These are phyloP conservation scores for Rhyacophila brunnea DNA, from an alignment of 1,140 invertebrate species.

Conservation along the genomic window DNA sequence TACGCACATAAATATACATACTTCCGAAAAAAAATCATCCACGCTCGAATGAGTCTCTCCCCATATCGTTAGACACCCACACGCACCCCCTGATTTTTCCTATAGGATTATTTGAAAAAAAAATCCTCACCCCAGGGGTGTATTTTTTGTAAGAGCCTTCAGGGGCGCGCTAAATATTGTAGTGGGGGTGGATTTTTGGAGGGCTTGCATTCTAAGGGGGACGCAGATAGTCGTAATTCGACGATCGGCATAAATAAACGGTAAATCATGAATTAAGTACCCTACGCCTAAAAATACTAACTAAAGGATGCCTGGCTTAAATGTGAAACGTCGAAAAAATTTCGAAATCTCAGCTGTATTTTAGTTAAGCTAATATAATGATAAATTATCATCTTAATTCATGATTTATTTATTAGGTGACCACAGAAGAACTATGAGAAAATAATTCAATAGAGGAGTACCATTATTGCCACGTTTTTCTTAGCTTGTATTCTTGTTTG, in stretches of 20 bases:
- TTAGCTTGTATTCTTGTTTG: no score
- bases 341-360: not conserved
- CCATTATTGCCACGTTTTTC: no score
- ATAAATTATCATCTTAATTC: no score
- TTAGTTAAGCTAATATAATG: no score
- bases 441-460: no score
- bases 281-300: constrained; percentile 14
- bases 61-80: constrained; percentile 6
- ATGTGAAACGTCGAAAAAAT: not conserved
- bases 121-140: constrained; percentile 20
- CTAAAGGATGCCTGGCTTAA: no score
- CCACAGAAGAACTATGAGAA: no score
- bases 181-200: constrained; percentile 6
- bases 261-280: constrained; percentile 35
- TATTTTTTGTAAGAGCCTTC: constrained; percentile 15
- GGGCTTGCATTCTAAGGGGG: not conserved
- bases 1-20: not conserved
- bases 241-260: constrained; percentile 33
- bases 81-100: constrained; percentile 20
- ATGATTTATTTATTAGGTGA: no score
- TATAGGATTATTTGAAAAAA: constrained; percentile 29
- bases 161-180: constrained; percentile 26
- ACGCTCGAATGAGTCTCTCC: constrained; percentile 26
- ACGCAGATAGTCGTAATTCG: constrained; percentile 21
- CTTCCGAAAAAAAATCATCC: constrained; percentile 28